phyloP scores from a whole-genome alignment of 2,113 vertebrate genomes.

The Sterrhoptilus dennistouni region DNA sequence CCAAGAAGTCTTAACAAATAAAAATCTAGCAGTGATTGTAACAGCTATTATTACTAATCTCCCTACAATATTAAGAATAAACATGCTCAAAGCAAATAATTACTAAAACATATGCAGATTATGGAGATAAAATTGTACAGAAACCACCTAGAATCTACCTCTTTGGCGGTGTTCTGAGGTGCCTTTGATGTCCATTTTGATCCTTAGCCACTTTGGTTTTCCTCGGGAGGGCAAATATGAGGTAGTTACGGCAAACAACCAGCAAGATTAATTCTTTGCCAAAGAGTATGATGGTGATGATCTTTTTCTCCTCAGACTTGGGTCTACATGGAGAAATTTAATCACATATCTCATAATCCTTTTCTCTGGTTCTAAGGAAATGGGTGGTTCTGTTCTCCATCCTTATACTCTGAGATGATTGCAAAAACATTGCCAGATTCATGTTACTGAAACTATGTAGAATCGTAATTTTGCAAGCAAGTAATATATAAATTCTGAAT shows the following conservation, averaged over 20 bases:
- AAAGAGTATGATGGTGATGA: neutral
- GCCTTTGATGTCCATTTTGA: neutral
- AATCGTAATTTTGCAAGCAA: neutral
- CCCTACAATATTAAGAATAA: neutral
- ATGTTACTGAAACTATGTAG: neutral
- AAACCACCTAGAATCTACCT: neutral
- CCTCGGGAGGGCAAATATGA: neutral
- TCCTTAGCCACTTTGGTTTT: neutral
- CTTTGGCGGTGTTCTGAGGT: neutral
- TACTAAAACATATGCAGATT: neutral
- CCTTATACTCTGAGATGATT: neutral
- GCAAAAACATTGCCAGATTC: neutral
- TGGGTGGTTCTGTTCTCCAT: neutral
- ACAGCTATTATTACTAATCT: neutral
- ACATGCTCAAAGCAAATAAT: neutral
- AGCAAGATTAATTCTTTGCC: neutral
- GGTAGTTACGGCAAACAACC: neutral
- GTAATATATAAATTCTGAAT: neutral
- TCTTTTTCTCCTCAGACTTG: neutral
- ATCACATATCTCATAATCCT: too few relatives aligned
- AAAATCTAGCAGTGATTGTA: neutral
- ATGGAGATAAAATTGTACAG: neutral
- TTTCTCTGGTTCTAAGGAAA: neutral
- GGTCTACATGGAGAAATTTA: neutral
- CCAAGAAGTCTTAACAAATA: neutral